A percentile compares a stretch with the other conserved stretches of the same genome.
These are phyloP conservation scores for Drosophila nikananu DNA, from an alignment of 1,140 invertebrate genomes.

Conservation along the genomic window DNA sequence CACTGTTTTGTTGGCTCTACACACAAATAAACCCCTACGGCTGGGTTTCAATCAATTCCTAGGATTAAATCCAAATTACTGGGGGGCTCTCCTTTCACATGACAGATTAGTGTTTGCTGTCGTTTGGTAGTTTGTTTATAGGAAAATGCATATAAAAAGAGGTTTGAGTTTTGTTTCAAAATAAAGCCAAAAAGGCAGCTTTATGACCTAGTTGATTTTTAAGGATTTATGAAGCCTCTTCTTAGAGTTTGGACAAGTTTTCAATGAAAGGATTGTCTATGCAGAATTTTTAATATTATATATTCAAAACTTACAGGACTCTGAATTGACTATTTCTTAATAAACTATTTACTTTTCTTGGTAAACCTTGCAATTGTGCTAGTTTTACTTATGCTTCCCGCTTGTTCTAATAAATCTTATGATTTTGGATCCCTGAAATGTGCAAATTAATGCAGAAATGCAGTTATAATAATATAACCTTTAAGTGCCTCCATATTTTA, in stretches of 20 bases:
- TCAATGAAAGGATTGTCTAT: background rate
- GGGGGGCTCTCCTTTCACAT: background rate
- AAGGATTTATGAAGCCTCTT: background rate
- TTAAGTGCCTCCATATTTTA: background rate
- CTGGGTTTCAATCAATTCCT: background rate
- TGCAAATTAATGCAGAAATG: background rate
- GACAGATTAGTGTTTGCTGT: background rate
- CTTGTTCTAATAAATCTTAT: no score
- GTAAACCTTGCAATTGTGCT: background rate
- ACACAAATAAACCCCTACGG: background rate
- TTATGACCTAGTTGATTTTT: background rate
- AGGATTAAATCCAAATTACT: background rate
- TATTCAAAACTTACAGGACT: background rate
- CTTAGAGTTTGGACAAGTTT: background rate
- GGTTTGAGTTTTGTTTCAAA: background rate
- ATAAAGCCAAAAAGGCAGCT: background rate
- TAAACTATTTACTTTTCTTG: background rate
- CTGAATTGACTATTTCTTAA: background rate
- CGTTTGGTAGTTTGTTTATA: background rate
- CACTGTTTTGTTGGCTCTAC: background rate
- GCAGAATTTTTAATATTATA: background rate
- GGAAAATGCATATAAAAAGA: background rate
- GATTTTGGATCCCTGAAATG: background rate
- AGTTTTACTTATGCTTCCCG: no score
- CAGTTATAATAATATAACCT: background rate